phyloP scores from a whole-genome alignment of 2,888 invertebrate genomes.

The Sepiola atlantica region DNA sequence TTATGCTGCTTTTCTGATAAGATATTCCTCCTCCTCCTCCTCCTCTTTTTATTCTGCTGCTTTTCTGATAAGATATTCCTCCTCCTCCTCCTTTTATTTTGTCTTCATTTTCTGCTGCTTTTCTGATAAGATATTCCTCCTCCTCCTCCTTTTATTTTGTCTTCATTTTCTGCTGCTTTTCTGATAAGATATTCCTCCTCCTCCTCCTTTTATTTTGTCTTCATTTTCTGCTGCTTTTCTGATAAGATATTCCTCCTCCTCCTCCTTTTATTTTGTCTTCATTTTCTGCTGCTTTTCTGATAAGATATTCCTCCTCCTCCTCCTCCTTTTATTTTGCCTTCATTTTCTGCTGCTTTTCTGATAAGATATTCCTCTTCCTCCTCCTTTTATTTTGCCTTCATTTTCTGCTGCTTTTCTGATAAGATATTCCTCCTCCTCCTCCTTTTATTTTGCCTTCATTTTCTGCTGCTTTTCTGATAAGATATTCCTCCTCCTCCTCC shows the following conservation, averaged over 20 bases:
- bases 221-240: neutral
- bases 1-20: neutral
- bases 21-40: neutral
- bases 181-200: neutral
- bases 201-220: neutral
- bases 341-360: neutral
- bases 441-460: neutral
- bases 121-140: neutral
- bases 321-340: neutral
- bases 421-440: neutral
- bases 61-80: neutral
- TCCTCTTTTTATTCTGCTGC: too few species aligned
- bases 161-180: neutral
- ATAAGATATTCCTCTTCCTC: neutral
- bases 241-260: neutral
- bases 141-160: neutral
- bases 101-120: neutral
- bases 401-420: neutral
- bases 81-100: neutral
- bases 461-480: neutral
- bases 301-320: neutral
- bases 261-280: neutral
- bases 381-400: neutral
- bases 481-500: neutral
- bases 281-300: neutral